A percentile compares a stretch with the other conserved stretches of the same genome.
Evolutionary conservation across 2,797 vertebrate species (phyloP).

Genomic region (Micromesistius poutassou): DNA sequence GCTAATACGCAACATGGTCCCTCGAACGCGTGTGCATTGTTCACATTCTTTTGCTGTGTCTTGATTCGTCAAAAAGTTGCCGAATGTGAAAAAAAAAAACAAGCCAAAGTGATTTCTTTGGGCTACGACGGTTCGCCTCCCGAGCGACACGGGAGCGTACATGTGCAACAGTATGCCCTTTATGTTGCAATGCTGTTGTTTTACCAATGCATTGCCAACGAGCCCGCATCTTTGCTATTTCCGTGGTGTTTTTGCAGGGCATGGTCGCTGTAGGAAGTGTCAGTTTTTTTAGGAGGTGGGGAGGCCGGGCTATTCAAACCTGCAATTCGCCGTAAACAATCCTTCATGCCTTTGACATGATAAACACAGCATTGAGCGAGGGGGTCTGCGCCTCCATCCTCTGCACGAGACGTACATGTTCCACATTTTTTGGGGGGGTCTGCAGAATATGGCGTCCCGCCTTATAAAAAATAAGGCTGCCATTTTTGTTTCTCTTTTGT

Average conservation of each 20-base stretch:
- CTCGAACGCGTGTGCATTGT: conserved; percentile 33
- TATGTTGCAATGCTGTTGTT: conserved; percentile 23
- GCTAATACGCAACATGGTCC: not conserved
- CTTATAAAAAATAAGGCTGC: conserved; percentile 98
- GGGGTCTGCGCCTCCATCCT: conserved; percentile 11
- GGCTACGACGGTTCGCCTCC: conserved; percentile 41
- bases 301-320: conserved; percentile 92
- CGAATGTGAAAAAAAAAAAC: conserved; percentile 54
- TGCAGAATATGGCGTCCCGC: conserved; percentile 98
- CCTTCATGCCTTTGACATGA: conserved; percentile 76
- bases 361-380: conserved; percentile 64
- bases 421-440: conserved; percentile 72
- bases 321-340: conserved; percentile 86
- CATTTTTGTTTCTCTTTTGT: conserved; percentile 99
- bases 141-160: conserved; percentile 21
- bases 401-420: conserved; percentile 37
- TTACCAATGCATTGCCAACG: conserved; percentile 25
- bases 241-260: conserved; percentile 66
- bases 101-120: conserved; percentile 61
- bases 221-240: conserved; percentile 53
- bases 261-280: conserved; percentile 88
- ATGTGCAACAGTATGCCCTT: conserved; percentile 20
- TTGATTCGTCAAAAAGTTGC: conserved; percentile 76
- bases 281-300: conserved; percentile 72
- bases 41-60: conserved; percentile 50